phyloP scores from a whole-genome alignment of 2,113 vertebrate genomes.

The Sakesphorus luctuosus region DNA sequence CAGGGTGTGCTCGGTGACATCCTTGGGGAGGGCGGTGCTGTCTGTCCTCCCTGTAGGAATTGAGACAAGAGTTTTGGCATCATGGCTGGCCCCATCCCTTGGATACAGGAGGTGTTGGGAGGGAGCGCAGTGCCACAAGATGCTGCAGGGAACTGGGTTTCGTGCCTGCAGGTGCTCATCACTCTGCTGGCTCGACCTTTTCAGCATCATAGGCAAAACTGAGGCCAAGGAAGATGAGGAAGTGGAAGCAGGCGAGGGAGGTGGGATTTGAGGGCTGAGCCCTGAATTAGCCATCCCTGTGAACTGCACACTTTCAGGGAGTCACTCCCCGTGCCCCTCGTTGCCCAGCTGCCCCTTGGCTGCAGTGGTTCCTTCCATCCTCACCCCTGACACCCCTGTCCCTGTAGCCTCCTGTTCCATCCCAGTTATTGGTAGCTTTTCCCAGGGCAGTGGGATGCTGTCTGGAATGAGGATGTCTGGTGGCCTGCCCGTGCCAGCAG shows the following conservation, averaged over 20 bases:
- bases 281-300: not conserved
- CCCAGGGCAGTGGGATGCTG: not conserved
- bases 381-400: not conserved
- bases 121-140: not conserved
- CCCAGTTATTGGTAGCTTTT: not conserved
- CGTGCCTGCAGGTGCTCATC: not conserved
- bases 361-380: not conserved
- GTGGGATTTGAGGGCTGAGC: not conserved
- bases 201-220: not conserved
- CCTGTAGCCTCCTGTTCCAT: not conserved
- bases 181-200: not conserved
- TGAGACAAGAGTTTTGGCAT: conserved; percentile 19
- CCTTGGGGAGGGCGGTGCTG: conserved; percentile 85
- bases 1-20: conserved; percentile 84
- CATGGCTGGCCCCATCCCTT: rapidly evolving
- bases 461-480: not conserved
- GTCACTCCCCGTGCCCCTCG: not conserved
- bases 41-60: conserved; percentile 84
- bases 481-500: rapidly evolving
- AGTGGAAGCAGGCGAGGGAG: not conserved
- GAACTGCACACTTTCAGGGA: not conserved
- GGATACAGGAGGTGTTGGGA: not conserved
- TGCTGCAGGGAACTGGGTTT: not conserved
- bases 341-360: not conserved
- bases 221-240: not conserved